Evolutionary conservation across 2,888 invertebrate species (phyloP).

Genomic region (Lasiommata megera): DNA sequence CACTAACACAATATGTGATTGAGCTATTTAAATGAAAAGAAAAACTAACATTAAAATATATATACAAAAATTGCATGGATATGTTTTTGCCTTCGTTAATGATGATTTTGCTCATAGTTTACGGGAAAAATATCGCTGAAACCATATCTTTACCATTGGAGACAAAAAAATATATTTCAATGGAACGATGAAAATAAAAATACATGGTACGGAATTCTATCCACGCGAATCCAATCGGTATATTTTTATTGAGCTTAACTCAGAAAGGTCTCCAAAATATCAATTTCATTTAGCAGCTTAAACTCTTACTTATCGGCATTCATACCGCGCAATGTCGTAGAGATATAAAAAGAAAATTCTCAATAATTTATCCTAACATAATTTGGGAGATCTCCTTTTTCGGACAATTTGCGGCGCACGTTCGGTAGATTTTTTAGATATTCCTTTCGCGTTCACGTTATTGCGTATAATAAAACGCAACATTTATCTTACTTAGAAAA

Average conservation of each 20-base stretch:
- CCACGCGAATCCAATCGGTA: too few species aligned
- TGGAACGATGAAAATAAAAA: too few species aligned
- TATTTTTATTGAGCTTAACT: background rate
- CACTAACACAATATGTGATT: too few species aligned
- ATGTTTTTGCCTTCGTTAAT: too few species aligned
- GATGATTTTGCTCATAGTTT: too few species aligned
- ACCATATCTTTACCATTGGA: too few species aligned
- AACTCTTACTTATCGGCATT: constrained; percentile 6
- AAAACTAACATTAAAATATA: too few species aligned
- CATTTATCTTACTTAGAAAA: constrained; percentile 10
- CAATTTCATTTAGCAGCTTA: background rate
- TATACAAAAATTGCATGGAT: too few species aligned
- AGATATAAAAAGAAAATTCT: constrained; percentile 15
- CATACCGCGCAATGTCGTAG: constrained; percentile 2
- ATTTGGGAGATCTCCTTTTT: constrained; percentile 3
- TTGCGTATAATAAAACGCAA: constrained; percentile 8
- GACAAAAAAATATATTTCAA: too few species aligned
- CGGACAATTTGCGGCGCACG: constrained; percentile 12
- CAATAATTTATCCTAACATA: constrained; percentile 18
- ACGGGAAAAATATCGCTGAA: too few species aligned
- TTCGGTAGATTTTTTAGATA: constrained; percentile 14
- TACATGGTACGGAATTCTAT: too few species aligned
- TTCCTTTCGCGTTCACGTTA: constrained; percentile 4
- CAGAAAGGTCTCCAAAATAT: background rate
- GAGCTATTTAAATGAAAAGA: too few species aligned